A percentile compares a stretch with the other conserved stretches of the same genome.
Conservation (phyloP, 2,888 invertebrate species). For the Gymnosoma rotundatum region DNA sequence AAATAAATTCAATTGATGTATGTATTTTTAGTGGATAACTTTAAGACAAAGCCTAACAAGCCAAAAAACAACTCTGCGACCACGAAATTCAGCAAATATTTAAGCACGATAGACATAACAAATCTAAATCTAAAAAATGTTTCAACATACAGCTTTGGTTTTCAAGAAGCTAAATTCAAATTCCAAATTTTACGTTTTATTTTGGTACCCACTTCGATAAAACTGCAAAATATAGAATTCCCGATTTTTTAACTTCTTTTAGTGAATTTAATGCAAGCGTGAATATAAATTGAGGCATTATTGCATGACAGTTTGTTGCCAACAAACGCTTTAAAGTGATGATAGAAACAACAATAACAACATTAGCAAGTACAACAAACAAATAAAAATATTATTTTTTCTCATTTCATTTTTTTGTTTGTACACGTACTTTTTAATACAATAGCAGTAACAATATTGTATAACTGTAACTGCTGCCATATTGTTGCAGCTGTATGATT, state of each 20-base stretch:
- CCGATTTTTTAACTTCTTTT: no score
- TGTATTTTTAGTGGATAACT: no score
- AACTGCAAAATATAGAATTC: no score
- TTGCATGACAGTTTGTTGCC: constrained; percentile 46
- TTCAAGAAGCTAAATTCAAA: no score
- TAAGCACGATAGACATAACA: constrained; percentile 21
- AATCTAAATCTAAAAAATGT: no score
- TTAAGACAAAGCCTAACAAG: no score
- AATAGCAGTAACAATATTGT: constrained; percentile 13
- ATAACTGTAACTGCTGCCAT: constrained; percentile 47
- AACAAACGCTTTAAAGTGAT: constrained; percentile 29
- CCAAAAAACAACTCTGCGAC: constrained; percentile 9
- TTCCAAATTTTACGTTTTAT: no score
- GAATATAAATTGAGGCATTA: constrained; percentile 59
- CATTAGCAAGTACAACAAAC: neutral
- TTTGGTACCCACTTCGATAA: no score
- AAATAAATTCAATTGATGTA: no score
- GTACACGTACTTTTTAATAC: constrained; percentile 16
- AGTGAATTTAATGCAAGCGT: constrained; percentile 38
- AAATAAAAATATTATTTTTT: constrained; percentile 9
- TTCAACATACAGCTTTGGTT: no score
- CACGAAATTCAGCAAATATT: constrained; percentile 8
- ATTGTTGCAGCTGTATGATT: constrained; percentile 13
- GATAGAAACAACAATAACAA: constrained; percentile 3
- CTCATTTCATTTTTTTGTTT: constrained; percentile 22